These are phyloP conservation scores for Hydractinia echinata DNA, from an alignment of 30 jellyfish, hydroid and myxozoan species.

Conservation along the genomic window DNA sequence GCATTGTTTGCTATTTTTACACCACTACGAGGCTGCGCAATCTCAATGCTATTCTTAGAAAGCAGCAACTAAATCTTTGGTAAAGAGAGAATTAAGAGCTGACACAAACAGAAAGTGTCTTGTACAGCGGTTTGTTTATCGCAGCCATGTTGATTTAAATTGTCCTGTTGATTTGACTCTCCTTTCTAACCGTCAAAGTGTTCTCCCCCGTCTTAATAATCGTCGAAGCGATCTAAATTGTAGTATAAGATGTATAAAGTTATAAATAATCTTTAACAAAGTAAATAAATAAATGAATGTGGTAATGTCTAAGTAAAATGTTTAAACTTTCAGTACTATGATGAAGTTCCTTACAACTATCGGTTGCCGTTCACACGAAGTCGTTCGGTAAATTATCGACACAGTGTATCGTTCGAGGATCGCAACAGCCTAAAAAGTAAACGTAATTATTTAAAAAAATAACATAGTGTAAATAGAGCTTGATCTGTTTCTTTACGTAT, in stretches of 20 bases:
- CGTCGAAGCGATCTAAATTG: too few relatives aligned
- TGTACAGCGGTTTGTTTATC: too few relatives aligned
- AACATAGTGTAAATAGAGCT: neutral
- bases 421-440: neutral
- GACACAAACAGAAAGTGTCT: too few relatives aligned
- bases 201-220: too few relatives aligned
- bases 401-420: neutral
- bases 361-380: conserved; percentile 2
- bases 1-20: neutral
- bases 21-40: too few relatives aligned
- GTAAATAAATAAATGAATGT: neutral
- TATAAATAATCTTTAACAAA: too few relatives aligned
- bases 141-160: too few relatives aligned
- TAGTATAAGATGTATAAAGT: neutral
- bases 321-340: neutral
- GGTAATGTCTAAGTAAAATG: neutral
- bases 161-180: too few relatives aligned
- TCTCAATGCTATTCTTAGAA: too few relatives aligned
- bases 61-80: too few relatives aligned
- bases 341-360: neutral
- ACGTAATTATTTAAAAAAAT: neutral
- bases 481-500: neutral
- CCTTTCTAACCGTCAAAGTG: too few relatives aligned
- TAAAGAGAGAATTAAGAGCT: too few relatives aligned
- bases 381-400: neutral